A percentile compares a stretch with the other conserved stretches of the same genome.
phyloP scores from a whole-genome alignment of 1,140 invertebrate species.

The Zaprionus vittiger region DNA sequence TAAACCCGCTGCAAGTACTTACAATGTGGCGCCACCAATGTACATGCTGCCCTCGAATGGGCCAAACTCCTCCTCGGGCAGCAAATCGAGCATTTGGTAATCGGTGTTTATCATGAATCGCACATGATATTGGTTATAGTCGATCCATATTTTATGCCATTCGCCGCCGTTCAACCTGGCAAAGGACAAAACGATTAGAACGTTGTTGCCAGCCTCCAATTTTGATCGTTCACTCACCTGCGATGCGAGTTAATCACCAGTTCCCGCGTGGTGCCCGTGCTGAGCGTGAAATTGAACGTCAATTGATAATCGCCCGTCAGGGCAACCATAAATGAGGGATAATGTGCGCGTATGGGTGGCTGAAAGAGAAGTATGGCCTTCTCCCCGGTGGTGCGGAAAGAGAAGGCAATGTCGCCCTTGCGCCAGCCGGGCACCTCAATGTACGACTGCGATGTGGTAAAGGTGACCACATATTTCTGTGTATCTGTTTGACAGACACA shows the following conservation, averaged over 20 bases:
- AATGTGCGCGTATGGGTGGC: slow-evolving; percentile 93
- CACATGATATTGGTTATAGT: slow-evolving; percentile 97
- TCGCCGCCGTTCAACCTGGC: slow-evolving; percentile 92
- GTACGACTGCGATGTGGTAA: slow-evolving; percentile 95
- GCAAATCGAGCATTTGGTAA: slow-evolving; percentile 93
- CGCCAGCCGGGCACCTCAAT: slow-evolving; percentile 96
- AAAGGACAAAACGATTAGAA: neutral
- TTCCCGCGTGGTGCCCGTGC: slow-evolving; percentile 91
- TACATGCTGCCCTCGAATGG: slow-evolving; percentile 97
- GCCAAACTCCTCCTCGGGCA: slow-evolving; percentile 94
- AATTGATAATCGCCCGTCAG: slow-evolving; percentile 93
- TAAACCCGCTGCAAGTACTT: slow-evolving; percentile 82
- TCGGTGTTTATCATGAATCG: slow-evolving; percentile 96
- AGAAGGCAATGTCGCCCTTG: slow-evolving; percentile 95
- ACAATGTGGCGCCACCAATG: slow-evolving; percentile 95
- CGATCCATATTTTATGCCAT: slow-evolving; percentile 98
- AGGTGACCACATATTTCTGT: slow-evolving; percentile 96
- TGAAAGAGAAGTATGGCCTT: slow-evolving; percentile 95
- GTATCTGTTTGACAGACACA: slow-evolving; percentile 87
- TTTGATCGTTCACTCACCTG: slow-evolving; percentile 59
- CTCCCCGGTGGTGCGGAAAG: slow-evolving; percentile 95
- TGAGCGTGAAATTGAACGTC: slow-evolving; percentile 95
- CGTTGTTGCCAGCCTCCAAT: neutral
- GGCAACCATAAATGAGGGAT: slow-evolving; percentile 95
- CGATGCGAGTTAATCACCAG: slow-evolving; percentile 92